Evolutionary conservation across 92 coral and sea anemone genomes (phyloP), one percentile per base, ranked within the genome.

Genomic region (Zoanthus gigantus): DNA sequence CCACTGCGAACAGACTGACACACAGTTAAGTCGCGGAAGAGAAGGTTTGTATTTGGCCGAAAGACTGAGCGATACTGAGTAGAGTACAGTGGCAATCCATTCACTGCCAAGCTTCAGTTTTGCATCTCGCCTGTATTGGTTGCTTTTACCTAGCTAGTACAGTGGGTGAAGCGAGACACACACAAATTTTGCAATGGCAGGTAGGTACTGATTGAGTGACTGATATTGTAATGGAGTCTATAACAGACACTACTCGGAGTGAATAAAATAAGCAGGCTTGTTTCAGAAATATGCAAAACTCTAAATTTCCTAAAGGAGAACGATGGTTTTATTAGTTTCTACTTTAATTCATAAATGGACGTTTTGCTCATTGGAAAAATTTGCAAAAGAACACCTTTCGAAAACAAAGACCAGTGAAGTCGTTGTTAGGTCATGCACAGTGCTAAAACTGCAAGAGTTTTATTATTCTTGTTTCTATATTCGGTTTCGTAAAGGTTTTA

Each of bases 371-470:
- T 42, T 2, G 63, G 6, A 17, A 9, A 9, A 8, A 17, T 61
- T 65, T 14, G 85, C 45, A 28, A n/a, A 23, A 28, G 9, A 9
- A 7, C 29, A 9, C 58, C 18, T 4, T 2, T 56, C 50, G 50
- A 23, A 45, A 47, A n/a, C 85, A 67, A 81, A 81, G 75, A 28
- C 28, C 57, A 65, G 15, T 29, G 42, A 81, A 81, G 23, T 48
- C 61, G 44, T 7, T 23, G 74, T 45, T 50, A 17, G 85, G 42
- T 67, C 28, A 81, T 7, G 23, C 29, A 1, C 60, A 58, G 46
- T 45, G 85, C 65, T 74, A 10, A 81, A 80, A 81, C 85, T 81
- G 23, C 85, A 81, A 81, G 74, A 80, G 56, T 30, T 37, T 60
- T 5, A 1, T 18, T 65, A 34, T 46, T 81, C n/a, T 57, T 4